Percentiles rank a stretch among this genome's conserved stretches.
These are phyloP conservation scores for Solenopsis invicta DNA, from an alignment of 1,140 invertebrate species.

Conservation along the genomic window DNA sequence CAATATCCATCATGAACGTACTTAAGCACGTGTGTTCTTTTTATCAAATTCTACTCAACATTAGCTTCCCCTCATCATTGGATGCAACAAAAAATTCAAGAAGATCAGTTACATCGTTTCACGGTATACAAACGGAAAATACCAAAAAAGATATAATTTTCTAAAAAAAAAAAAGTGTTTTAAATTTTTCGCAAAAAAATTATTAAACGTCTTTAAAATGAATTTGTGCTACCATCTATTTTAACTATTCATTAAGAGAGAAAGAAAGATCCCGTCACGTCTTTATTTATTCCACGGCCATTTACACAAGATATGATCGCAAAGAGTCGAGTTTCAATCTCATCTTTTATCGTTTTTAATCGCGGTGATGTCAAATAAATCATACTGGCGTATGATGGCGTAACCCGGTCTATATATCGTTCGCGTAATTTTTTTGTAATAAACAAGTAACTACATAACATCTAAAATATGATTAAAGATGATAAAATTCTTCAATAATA, in stretches of 20 bases:
- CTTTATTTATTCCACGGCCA: constrained; percentile 34
- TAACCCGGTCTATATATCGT: not conserved
- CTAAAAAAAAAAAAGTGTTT: not conserved
- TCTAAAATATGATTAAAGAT: not conserved
- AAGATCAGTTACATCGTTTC: not conserved
- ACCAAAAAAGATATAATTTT: not conserved
- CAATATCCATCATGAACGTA: constrained; percentile 49
- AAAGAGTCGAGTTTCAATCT: constrained; percentile 45
- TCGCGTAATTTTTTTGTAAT: not conserved
- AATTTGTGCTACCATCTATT: not conserved
- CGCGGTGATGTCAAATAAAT: constrained; percentile 17
- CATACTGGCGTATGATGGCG: not conserved
- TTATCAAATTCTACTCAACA: constrained; percentile 69
- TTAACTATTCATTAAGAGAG: not conserved
- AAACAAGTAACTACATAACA: not conserved
- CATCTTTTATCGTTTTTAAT: constrained; percentile 21
- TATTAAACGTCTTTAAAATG: not conserved
- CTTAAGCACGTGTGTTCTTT: constrained; percentile 65
- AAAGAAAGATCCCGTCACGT: not conserved
- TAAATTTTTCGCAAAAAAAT: not conserved
- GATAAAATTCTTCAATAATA: constrained; percentile 23
- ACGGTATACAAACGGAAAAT: not conserved
- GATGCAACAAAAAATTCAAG: not conserved
- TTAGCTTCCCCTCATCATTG: constrained; percentile 62
- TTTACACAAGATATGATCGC: constrained; percentile 49